phyloP scores from a whole-genome alignment of 2,113 vertebrate species.

The Syngnathoides biaculeatus region DNA sequence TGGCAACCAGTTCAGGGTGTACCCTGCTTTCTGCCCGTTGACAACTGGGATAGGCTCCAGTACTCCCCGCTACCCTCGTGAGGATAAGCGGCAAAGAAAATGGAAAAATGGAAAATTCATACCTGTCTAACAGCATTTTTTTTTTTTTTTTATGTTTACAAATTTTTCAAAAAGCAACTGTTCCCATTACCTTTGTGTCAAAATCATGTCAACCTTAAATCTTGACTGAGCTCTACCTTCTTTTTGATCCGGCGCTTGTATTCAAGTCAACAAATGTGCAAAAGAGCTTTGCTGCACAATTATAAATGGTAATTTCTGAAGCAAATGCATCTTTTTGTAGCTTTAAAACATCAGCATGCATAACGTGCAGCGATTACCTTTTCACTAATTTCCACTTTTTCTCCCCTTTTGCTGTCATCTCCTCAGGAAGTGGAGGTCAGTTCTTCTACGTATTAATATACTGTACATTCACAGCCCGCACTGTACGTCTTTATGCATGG shows the following conservation, averaged over 20 bases:
- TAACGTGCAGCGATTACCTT: conserved; percentile 11
- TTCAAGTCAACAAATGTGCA: neutral
- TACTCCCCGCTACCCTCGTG: too few relatives aligned
- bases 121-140: too few relatives aligned
- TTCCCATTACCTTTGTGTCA: too few relatives aligned
- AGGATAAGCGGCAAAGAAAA: too few relatives aligned
- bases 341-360: conserved; percentile 18
- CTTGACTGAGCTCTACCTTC: neutral
- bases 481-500: conserved; percentile 19
- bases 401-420: conserved; percentile 58
- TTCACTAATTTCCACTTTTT: conserved; percentile 48
- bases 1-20: too few relatives aligned
- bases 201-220: neutral
- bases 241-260: neutral
- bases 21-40: too few relatives aligned
- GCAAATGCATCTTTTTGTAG: neutral
- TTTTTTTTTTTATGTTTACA: too few relatives aligned
- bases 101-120: too few relatives aligned
- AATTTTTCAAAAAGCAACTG: too few relatives aligned
- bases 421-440: conserved; percentile 83
- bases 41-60: too few relatives aligned
- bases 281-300: neutral
- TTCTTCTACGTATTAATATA: conserved; percentile 49
- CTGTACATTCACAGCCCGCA: conserved; percentile 27
- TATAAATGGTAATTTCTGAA: neutral